A percentile compares a stretch with the other conserved stretches of the same genome.
Evolutionary conservation across 2,888 invertebrate genomes (phyloP).

Genomic region (Lycocerus yunnanus): DNA sequence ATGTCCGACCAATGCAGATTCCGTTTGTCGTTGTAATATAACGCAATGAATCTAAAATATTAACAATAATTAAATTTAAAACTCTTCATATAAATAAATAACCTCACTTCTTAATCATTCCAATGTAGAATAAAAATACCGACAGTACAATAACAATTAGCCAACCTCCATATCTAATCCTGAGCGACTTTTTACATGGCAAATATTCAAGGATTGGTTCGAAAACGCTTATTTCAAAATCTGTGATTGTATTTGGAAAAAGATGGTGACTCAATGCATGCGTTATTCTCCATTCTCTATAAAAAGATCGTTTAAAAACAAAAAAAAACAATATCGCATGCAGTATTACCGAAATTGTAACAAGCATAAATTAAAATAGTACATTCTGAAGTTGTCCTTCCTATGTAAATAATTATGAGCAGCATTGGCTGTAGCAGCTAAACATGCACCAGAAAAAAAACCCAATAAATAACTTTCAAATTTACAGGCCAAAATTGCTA

Average conservation of each 20-base stretch:
- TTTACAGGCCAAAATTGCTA: conserved; percentile 45
- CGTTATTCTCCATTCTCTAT: conserved; percentile 60
- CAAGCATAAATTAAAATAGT: conserved; percentile 71
- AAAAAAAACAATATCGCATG: neutral
- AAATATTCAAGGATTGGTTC: conserved; percentile 73
- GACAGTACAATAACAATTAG: conserved; percentile 56
- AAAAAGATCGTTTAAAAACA: neutral
- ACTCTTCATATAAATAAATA: neutral
- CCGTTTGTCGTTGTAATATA: neutral
- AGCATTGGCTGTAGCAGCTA: conserved; percentile 64
- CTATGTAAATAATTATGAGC: conserved; percentile 81
- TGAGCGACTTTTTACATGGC: conserved; percentile 61
- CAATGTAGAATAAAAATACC: conserved; percentile 33
- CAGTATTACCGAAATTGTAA: conserved; percentile 57
- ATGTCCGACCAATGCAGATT: conserved; percentile 15
- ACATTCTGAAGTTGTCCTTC: conserved; percentile 78
- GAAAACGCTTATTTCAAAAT: conserved; percentile 70
- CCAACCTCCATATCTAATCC: conserved; percentile 60
- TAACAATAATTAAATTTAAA: neutral
- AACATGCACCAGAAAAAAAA: conserved; percentile 60
- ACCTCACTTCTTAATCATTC: conserved; percentile 27
- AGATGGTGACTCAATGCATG: conserved; percentile 80
- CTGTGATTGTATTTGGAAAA: conserved; percentile 76
- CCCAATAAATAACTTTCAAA: conserved; percentile 55
- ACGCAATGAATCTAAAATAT: neutral